A percentile compares a stretch with the other conserved stretches of the same genome.
Evolutionary conservation across 2,113 vertebrate species (phyloP).

Genomic region (Megaceryle maxima): DNA sequence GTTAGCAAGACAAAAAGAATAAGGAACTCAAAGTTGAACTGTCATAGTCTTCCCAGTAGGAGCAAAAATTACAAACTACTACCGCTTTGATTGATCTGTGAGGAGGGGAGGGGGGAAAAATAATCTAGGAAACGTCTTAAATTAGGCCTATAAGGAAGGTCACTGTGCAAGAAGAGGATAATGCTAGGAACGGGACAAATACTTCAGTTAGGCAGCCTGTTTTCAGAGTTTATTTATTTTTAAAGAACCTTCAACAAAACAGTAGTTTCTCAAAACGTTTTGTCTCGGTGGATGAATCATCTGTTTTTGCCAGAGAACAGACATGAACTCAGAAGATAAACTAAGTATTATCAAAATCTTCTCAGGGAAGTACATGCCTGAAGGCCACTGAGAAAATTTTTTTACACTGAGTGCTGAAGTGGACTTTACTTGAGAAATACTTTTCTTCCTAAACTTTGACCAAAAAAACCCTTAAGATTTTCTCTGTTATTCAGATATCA

Average conservation of each 20-base stretch:
- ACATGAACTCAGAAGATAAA: not conserved
- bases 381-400: not conserved
- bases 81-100: not conserved
- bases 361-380: not conserved
- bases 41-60: not conserved
- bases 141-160: not conserved
- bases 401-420: not conserved
- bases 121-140: not conserved
- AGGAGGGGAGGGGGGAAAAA: not conserved
- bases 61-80: not conserved
- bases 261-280: not conserved
- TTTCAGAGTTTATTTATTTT: not conserved
- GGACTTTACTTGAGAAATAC: not conserved
- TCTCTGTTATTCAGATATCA: not conserved
- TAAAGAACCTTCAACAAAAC: not conserved
- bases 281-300: not conserved
- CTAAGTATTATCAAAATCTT: not conserved
- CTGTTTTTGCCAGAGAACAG: not conserved
- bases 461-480: not conserved
- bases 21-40: not conserved
- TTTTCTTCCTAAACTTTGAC: not conserved
- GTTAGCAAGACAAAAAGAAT: not conserved
- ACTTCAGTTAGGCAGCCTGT: not conserved
- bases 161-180: not conserved
- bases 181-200: not conserved